Conservation (phyloP, 2,888 invertebrate species). For the Vandiemenella viatica region DNA sequence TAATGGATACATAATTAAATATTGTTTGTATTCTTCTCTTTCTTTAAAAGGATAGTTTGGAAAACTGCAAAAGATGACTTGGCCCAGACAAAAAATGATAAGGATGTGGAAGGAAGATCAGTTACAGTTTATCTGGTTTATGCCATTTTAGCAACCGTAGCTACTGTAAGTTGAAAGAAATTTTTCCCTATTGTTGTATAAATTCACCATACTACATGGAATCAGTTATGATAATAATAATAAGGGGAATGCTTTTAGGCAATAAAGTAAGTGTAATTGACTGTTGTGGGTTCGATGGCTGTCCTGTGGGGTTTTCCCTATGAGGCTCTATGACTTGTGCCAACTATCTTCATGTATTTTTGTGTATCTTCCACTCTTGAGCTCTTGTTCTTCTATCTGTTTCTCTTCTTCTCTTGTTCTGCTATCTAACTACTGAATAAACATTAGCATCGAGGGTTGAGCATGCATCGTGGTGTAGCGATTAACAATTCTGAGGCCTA, state of each 20-base stretch:
- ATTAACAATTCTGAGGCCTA: too few species aligned
- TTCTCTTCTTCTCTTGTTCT: too few species aligned
- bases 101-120: slow-evolving; percentile 24
- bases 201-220: too few species aligned
- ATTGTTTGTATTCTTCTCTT: slow-evolving; percentile 3
- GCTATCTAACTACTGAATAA: too few species aligned
- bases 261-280: not conserved
- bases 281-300: not conserved
- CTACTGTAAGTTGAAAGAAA: slow-evolving; percentile 30
- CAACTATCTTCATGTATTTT: too few species aligned
- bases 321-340: too few species aligned
- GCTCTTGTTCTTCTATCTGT: too few species aligned
- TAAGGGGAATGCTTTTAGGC: not conserved
- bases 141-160: slow-evolving; percentile 41
- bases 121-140: slow-evolving; percentile 34
- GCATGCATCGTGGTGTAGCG: too few species aligned
- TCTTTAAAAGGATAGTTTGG: slow-evolving; percentile 30
- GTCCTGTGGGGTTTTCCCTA: not conserved
- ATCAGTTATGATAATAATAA: too few species aligned
- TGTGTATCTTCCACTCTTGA: too few species aligned
- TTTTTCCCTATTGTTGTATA: not conserved
- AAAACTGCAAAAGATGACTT: slow-evolving; percentile 24
- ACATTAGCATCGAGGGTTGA: too few species aligned
- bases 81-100: slow-evolving; percentile 17
- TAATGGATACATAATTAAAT: slow-evolving; percentile 1